A percentile compares a stretch with the other conserved stretches of the same genome.
These are phyloP conservation scores for Drosophila austrosaltans DNA, from an alignment of 2,888 invertebrate genomes.

Conservation along the genomic window DNA sequence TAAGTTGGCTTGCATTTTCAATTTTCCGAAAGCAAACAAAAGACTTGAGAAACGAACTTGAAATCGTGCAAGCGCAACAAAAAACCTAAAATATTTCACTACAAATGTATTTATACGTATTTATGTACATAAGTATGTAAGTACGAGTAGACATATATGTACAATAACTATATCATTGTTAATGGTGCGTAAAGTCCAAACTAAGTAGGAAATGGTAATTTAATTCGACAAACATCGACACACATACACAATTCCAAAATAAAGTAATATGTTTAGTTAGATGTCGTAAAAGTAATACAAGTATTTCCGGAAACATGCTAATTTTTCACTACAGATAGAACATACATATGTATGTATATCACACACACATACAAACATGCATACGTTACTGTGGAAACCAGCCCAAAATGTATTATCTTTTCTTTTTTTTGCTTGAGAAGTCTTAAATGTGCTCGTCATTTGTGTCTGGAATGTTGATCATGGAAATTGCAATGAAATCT, in stretches of 20 bases:
- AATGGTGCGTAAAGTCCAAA: slow-evolving; percentile 18
- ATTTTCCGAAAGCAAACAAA: slow-evolving; percentile 47
- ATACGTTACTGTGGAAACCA: background rate
- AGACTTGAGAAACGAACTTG: slow-evolving; percentile 75
- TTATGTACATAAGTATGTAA: background rate
- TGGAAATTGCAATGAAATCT: slow-evolving; percentile 61
- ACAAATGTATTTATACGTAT: background rate
- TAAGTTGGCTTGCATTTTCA: slow-evolving; percentile 16
- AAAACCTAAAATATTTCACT: background rate
- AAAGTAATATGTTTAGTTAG: too few relatives aligned
- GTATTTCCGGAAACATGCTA: too few relatives aligned
- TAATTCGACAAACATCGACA: background rate
- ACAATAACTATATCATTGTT: slow-evolving; percentile 7
- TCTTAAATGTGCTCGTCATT: slow-evolving; percentile 16
- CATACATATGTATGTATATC: too few relatives aligned
- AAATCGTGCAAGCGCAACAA: slow-evolving; percentile 59
- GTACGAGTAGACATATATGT: background rate
- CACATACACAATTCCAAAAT: background rate
- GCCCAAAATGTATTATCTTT: background rate
- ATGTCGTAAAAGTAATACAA: too few relatives aligned
- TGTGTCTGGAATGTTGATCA: slow-evolving; percentile 28
- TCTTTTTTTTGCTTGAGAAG: background rate
- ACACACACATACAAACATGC: too few relatives aligned
- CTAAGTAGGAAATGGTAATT: slow-evolving; percentile 1
- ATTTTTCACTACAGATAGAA: too few relatives aligned